Percentiles rank a stretch among this genome's conserved stretches.
Evolutionary conservation across 2,797 vertebrate species (phyloP).

Genomic region (Alosa sapidissima): DNA sequence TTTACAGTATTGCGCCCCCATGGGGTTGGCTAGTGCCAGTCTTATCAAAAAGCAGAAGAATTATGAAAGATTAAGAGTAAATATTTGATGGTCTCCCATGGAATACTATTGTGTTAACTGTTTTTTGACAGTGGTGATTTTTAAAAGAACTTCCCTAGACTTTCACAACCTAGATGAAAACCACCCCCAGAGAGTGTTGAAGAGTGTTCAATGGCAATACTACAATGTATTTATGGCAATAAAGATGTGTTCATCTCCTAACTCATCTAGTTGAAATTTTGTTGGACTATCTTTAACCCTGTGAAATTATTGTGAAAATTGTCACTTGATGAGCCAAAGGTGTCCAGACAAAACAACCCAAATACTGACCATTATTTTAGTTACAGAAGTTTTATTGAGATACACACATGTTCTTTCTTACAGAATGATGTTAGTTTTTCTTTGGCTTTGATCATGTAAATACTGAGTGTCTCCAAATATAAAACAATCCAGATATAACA

Average conservation of each 20-base stretch:
- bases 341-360: background rate
- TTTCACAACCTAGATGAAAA: background rate
- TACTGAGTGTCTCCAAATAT: background rate
- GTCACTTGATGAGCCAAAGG: background rate
- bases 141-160: background rate
- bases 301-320: background rate
- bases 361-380: background rate
- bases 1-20: background rate
- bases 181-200: background rate
- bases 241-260: background rate
- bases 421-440: background rate
- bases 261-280: background rate
- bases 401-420: background rate
- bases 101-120: background rate
- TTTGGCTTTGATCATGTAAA: background rate
- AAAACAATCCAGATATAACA: background rate
- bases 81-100: background rate
- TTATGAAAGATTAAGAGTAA: background rate
- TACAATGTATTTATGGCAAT: conserved; percentile 12
- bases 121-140: background rate
- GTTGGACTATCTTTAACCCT: background rate
- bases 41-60: background rate
- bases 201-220: conserved; percentile 2
- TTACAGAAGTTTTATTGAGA: background rate
- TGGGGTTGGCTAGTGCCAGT: background rate